Conservation (phyloP, 2,888 invertebrate species). For the Byasa hedistus region DNA sequence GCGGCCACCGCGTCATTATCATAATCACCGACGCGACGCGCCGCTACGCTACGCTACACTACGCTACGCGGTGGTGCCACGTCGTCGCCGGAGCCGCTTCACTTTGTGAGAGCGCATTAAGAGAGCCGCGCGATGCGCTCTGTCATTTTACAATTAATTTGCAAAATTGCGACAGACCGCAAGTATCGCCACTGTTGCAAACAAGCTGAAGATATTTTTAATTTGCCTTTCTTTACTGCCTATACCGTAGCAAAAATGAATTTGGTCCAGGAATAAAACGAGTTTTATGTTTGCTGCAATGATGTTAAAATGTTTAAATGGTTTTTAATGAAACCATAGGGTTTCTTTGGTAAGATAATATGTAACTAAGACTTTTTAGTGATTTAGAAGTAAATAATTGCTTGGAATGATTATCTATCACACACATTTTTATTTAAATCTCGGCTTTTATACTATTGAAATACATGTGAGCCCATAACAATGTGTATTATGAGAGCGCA, state of each 20-base stretch:
- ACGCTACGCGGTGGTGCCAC: slow-evolving; percentile 62
- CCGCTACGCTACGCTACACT: slow-evolving; percentile 61
- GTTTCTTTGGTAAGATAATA: too few relatives aligned
- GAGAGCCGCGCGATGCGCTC: slow-evolving; percentile 71
- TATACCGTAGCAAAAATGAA: not conserved
- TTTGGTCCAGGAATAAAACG: not conserved
- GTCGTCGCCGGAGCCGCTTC: slow-evolving; percentile 72
- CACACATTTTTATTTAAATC: too few relatives aligned
- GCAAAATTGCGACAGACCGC: slow-evolving; percentile 49
- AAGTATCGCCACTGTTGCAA: slow-evolving; percentile 36
- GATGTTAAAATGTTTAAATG: too few relatives aligned
- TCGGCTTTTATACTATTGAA: too few relatives aligned
- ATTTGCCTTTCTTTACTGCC: slow-evolving; percentile 5
- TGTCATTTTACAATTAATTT: slow-evolving; percentile 77
- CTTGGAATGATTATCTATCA: too few relatives aligned
- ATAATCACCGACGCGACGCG: slow-evolving; percentile 74
- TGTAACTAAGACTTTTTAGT: too few relatives aligned
- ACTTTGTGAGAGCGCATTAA: slow-evolving; percentile 77
- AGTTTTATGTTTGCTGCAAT: too few relatives aligned
- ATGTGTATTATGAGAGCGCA: too few relatives aligned
- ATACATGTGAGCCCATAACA: too few relatives aligned
- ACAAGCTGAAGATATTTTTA: slow-evolving; percentile 9
- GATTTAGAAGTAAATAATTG: too few relatives aligned
- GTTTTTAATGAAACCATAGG: too few relatives aligned
- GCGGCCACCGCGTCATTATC: slow-evolving; percentile 77